A percentile compares a stretch with the other conserved stretches of the same genome.
phyloP scores from a whole-genome alignment of 2,113 vertebrate species.

The Sterrhoptilus dennistouni region DNA sequence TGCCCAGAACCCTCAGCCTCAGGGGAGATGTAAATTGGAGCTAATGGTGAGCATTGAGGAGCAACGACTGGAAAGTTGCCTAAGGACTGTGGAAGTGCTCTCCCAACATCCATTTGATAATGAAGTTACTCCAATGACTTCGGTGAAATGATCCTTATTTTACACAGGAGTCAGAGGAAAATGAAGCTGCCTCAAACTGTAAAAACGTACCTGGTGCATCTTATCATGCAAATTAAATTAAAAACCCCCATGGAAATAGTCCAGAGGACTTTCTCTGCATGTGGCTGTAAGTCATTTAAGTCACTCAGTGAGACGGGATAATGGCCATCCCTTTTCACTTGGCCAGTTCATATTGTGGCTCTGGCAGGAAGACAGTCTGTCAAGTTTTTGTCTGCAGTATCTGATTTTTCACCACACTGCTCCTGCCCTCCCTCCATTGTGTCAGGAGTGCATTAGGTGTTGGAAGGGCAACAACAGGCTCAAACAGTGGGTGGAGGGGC shows the following conservation, averaged over 20 bases:
- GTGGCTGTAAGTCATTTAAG: constrained; percentile 61
- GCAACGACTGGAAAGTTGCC: not conserved
- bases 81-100: not conserved
- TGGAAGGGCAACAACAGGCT: constrained; percentile 59
- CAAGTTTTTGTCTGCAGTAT: constrained; percentile 60
- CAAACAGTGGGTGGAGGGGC: constrained; percentile 24
- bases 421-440: constrained; percentile 59
- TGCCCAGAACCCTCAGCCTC: not conserved
- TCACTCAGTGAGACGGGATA: constrained; percentile 56
- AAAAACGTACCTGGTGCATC: not conserved
- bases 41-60: not conserved
- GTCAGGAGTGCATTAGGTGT: constrained; percentile 63
- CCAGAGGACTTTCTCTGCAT: constrained; percentile 49
- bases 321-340: constrained; percentile 70
- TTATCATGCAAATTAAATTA: constrained; percentile 15
- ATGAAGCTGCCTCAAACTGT: not conserved
- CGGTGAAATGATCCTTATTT: not conserved
- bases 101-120: not conserved
- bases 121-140: not conserved
- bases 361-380: constrained; percentile 50
- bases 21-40: not conserved
- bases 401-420: constrained; percentile 53
- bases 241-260: not conserved
- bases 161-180: not conserved
- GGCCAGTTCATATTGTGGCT: constrained; percentile 70